Evolutionary conservation across 2,113 vertebrate genomes (phyloP), one percentile per base, ranked within the genome.

Genomic region (Ictidomys tridecemlineatus): DNA sequence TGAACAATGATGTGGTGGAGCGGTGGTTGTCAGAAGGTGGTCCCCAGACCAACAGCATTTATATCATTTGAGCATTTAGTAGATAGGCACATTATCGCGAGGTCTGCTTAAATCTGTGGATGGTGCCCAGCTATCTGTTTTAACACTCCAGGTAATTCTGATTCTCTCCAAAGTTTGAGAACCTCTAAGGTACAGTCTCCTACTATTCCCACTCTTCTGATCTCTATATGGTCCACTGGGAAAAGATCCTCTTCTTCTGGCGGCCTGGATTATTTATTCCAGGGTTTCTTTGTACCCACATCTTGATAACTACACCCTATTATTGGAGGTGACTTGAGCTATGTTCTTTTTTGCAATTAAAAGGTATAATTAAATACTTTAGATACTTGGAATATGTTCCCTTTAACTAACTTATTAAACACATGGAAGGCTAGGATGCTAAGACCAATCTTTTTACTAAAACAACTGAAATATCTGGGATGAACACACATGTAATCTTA

Each of bases 271-370:
- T 70, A 8, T 42, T 93, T 45, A 30, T 17, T 77, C 5, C 28
- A 51, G 42, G 12, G 32, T 0, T 58, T 26, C 42, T 76, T 6
- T 45, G 8, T 1, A 58, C 58, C 20, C 6, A 14, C 8, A 67
- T 11, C 78, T n/a, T 85, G 39, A 18, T 13, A 93, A 70, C 65
- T 69, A 67, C 56, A 7, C 26, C n/a, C 14, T n/a, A 39, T 73
- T 63, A 56, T 74, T 37, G 69, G 56, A 45, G 22, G n/a, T 84
- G n/a, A 34, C 37, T 92, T 34, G 65, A 76, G 22, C 53, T 63
- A 4, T 88, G 2, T 90, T 88, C 94, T 85, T 92, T n/a, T 13
- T 72, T 96, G 22, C 10, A 88, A 72, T 80, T 93, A 77, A 89
- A 84, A 97, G 26, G 63, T 32, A 9, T 6, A 76, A 91, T 74